phyloP scores from a whole-genome alignment of 2,888 invertebrate genomes.

The Drosophila conformis region DNA sequence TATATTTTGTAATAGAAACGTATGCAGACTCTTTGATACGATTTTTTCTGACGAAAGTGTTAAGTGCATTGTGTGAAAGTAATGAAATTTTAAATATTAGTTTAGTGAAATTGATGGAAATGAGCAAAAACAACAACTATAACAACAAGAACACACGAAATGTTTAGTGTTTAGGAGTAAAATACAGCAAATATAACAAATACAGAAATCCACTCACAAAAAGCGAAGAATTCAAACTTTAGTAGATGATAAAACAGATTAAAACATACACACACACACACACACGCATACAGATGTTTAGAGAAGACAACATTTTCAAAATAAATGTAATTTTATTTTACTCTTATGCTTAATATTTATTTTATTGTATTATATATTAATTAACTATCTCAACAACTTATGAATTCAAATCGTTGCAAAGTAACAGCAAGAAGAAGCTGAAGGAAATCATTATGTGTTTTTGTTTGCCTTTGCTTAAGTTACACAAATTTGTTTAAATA shows the following conservation, averaged over 20 bases:
- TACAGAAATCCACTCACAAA: constrained; percentile 41
- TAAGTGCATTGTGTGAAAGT: constrained; percentile 76
- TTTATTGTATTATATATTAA: constrained; percentile 78
- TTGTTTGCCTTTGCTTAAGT: constrained; percentile 74
- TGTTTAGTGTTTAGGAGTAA: constrained; percentile 54
- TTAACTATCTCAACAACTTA: constrained; percentile 70
- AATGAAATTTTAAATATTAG: constrained; percentile 79
- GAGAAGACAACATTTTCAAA: constrained; percentile 37
- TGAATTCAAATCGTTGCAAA: constrained; percentile 38
- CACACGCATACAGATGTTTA: constrained; percentile 16
- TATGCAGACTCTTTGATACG: constrained; percentile 74
- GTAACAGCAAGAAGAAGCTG: constrained; percentile 31
- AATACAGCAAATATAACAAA: constrained; percentile 27
- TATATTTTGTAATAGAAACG: constrained; percentile 77
- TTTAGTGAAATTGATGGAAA: constrained; percentile 72
- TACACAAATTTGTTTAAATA: constrained; percentile 72
- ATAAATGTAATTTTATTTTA: constrained; percentile 69
- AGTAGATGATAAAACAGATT: constrained; percentile 48
- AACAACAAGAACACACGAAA: constrained; percentile 60
- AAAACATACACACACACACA: constrained; percentile 13
- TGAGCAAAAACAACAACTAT: constrained; percentile 48
- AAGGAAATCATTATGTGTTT: constrained; percentile 46
- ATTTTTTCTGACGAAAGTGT: constrained; percentile 77
- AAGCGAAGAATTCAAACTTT: constrained; percentile 49
- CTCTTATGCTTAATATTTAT: constrained; percentile 77